phyloP scores from a whole-genome alignment of 2,113 vertebrate species.

The Sinocyclocheilus grahami region DNA sequence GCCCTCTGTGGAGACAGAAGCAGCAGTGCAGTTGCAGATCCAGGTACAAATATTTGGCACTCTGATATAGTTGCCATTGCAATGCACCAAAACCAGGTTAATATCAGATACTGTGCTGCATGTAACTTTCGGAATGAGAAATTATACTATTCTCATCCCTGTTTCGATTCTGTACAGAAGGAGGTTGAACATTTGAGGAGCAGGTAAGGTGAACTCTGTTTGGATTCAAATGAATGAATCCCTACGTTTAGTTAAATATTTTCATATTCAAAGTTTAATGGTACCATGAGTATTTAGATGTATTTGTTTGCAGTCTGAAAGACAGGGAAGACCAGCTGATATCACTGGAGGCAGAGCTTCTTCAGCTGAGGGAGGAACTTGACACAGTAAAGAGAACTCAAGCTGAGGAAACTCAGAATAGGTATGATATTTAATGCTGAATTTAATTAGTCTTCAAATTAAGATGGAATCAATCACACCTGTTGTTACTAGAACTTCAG shows the following conservation, averaged over 20 bases:
- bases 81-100: neutral
- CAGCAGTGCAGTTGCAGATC: neutral
- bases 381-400: constrained; percentile 17
- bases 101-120: neutral
- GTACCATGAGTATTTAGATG: neutral
- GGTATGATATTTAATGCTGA: neutral
- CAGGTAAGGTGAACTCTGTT: constrained; percentile 36
- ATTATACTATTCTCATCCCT: neutral
- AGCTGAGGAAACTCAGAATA: constrained; percentile 42
- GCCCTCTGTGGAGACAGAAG: neutral
- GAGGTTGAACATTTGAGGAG: constrained; percentile 52
- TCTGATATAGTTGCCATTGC: neutral
- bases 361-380: constrained; percentile 61
- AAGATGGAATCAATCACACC: neutral
- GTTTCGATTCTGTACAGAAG: constrained; percentile 35
- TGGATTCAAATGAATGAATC: neutral
- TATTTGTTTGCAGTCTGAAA: constrained; percentile 43
- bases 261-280: neutral
- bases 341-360: constrained; percentile 41
- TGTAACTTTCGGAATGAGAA: neutral
- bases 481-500: neutral
- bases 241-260: neutral
- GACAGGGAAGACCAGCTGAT: constrained; percentile 47
- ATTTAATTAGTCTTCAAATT: neutral
- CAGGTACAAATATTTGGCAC: constrained; percentile 39